Conservation (phyloP, 2,888 invertebrate genomes). For the Troides aeacus region DNA sequence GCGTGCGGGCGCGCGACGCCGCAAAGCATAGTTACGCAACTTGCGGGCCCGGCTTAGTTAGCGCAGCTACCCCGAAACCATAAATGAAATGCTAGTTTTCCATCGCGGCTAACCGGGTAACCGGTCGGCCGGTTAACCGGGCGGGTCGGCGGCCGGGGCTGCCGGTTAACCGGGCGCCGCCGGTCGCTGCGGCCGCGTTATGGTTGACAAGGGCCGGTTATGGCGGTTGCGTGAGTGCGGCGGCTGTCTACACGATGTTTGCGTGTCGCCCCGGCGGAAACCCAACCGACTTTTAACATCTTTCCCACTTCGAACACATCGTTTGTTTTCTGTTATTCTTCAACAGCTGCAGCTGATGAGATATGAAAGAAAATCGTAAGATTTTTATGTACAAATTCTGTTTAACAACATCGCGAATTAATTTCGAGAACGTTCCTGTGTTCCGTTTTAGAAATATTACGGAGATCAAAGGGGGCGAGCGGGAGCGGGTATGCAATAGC, state of each 20-base stretch:
- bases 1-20: constrained; percentile 55
- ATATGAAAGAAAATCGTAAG: background rate
- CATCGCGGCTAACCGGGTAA: constrained; percentile 61
- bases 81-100: constrained; percentile 79
- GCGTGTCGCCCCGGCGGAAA: constrained; percentile 40
- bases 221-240: constrained; percentile 53
- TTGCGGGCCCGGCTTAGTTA: constrained; percentile 68
- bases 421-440: constrained; percentile 2
- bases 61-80: constrained; percentile 70
- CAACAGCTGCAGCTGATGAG: background rate
- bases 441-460: constrained; percentile 11
- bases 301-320: constrained; percentile 24
- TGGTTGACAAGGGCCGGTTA: constrained; percentile 77
- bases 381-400: background rate
- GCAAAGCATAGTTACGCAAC: constrained; percentile 71
- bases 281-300: constrained; percentile 34
- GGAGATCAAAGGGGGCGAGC: constrained; percentile 16
- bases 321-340: background rate
- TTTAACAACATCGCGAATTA: background rate
- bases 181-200: constrained; percentile 70
- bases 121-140: constrained; percentile 42
- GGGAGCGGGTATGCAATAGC: constrained; percentile 34
- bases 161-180: constrained; percentile 49
- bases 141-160: constrained; percentile 45
- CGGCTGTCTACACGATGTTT: constrained; percentile 55